Evolutionary conservation across 2,797 vertebrate species (phyloP).

Genomic region (Syngnathus acus): DNA sequence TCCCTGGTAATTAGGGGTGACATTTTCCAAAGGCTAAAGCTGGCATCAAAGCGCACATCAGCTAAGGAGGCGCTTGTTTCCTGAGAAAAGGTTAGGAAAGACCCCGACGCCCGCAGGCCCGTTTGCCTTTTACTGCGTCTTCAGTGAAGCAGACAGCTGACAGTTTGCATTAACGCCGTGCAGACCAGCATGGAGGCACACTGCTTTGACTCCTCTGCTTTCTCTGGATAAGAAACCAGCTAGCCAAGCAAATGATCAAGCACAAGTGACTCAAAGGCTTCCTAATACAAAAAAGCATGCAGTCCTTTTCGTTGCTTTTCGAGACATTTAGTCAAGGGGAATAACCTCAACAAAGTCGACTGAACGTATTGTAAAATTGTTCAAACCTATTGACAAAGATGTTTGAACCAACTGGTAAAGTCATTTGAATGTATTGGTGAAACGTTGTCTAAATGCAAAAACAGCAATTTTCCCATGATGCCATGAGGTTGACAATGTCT

Average conservation of each 20-base stretch:
- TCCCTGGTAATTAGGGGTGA: constrained; percentile 61
- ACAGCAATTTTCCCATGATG: no score
- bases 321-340: no score
- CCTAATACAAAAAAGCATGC: neutral
- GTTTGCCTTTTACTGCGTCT: constrained; percentile 12
- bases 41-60: constrained; percentile 51
- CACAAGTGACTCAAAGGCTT: neutral
- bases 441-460: no score
- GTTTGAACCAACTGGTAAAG: no score
- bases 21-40: constrained; percentile 45
- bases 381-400: no score
- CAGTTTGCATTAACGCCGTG: constrained; percentile 31
- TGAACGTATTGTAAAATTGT: no score
- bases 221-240: neutral
- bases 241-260: neutral
- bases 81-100: constrained; percentile 45
- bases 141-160: constrained; percentile 34
- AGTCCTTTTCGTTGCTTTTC: neutral
- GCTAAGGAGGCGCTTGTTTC: constrained; percentile 37
- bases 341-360: no score
- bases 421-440: no score
- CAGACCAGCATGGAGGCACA: constrained; percentile 24
- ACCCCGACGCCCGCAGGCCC: constrained; percentile 34
- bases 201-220: constrained; percentile 1
- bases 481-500: no score